Evolutionary conservation across 1,140 invertebrate genomes (phyloP).

Genomic region (Lithobius niger): DNA sequence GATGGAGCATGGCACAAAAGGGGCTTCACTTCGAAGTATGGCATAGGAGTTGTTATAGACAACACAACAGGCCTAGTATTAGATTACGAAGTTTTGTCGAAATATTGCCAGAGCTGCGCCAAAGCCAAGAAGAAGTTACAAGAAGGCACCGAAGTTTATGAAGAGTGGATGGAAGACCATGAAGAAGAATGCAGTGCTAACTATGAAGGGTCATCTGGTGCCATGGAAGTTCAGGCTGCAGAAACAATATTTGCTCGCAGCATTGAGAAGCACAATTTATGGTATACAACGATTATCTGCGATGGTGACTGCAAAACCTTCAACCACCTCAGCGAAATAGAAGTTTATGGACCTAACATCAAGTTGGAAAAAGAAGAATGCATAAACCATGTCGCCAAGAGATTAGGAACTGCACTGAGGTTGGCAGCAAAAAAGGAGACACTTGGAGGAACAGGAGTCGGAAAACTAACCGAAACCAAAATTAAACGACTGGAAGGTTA

Average conservation of each 20-base stretch:
- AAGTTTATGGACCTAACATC: constrained; percentile 17
- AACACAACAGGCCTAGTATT: constrained; percentile 10
- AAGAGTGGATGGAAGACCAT: constrained; percentile 12
- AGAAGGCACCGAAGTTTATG: constrained; percentile 15
- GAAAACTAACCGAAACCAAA: background rate
- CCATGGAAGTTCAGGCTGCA: constrained; percentile 21
- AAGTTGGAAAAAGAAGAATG: constrained; percentile 22
- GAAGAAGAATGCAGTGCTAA: constrained; percentile 20
- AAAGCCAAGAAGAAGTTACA: constrained; percentile 7
- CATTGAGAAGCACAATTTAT: constrained; percentile 12
- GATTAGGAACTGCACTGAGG: constrained; percentile 18
- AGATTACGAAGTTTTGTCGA: constrained; percentile 12
- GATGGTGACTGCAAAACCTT: constrained; percentile 23
- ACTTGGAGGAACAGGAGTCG: background rate
- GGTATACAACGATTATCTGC: constrained; percentile 20
- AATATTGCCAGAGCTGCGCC: constrained; percentile 11
- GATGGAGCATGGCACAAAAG: constrained; percentile 15
- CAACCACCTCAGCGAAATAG: constrained; percentile 14
- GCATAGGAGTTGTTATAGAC: constrained; percentile 9
- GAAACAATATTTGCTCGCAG: constrained; percentile 21
- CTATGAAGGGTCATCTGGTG: constrained; percentile 14
- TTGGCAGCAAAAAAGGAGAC: constrained; percentile 5
- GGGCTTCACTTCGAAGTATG: constrained; percentile 9
- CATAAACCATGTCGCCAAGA: constrained; percentile 22
- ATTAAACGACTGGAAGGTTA: background rate